Base-by-base conservation (phyloP, 1,140 invertebrate genomes). In the Halesus radiatus region DNA sequence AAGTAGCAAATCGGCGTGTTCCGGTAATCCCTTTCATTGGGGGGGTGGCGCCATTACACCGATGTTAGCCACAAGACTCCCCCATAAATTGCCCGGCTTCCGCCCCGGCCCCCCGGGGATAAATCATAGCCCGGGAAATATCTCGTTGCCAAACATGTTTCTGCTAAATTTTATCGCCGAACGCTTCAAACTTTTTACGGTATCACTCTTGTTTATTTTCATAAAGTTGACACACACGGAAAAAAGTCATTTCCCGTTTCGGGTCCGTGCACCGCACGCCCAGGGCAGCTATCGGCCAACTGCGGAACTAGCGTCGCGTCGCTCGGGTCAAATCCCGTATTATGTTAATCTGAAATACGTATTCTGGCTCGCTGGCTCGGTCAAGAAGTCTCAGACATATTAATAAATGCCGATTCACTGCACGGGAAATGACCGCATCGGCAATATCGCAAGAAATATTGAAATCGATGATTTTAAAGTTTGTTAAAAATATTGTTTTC, bases 81-180 rank as follows among this genome's bases (percentile, higher is more conserved):
- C 70, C 70, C 70, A 74, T 74, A 74, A 74, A 74, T 74, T 74
- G 70, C 32, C 54, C 54, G 56, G 74, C 54, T 18, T 45, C 74
- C 74, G 74, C n/a, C 29, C 53, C 74, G 54, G 32, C 3, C 29
- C 54, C 56, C 74, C 29, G 74, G 53, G 74, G 20, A 76, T 76
- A 76, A 76, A 76, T 76, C 74, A 76, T 76, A 53, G 72, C 56
- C 50, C 52, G 74, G 54, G 56, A 62, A 76, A 76, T 76, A 62
- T 76, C 74, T 76, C 74, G 74, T 76, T 76, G 56, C 74, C 74
- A 76, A 76, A 76, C 74, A 76, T 76, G 74, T 76, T 37, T 60
- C 74, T 76, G 74, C 74, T 18, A 76, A 76, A 76, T 76, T 76
- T 76, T 76, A 76, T 76, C 74, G 74, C 54, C 56, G 18, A 60